Base-by-base conservation (phyloP, 1,140 invertebrate genomes). In the Grapholita molesta region DNA sequence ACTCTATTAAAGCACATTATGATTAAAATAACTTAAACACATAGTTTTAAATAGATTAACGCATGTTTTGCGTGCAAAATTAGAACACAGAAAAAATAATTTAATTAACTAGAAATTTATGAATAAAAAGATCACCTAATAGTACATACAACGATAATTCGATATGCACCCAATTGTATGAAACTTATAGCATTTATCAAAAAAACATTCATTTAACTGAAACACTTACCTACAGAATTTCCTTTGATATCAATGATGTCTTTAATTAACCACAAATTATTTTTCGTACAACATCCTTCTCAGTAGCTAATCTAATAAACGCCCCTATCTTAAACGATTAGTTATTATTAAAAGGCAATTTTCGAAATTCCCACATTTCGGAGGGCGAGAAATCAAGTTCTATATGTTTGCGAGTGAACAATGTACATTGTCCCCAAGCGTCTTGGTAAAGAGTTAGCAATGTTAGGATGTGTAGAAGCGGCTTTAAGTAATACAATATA, bases 401-500 rank as follows among this genome's bases (percentile, higher is more conserved):
- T 74, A 80, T 73, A n/a, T 70, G 69, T 67, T 73, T 11, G 67
- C 68, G 70, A 80, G 83, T 84, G 69, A 82, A 89, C 84, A 86
- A 84, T 79, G 69, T 64, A 84, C 80, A 82, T 83, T 77, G 75
- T 78, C 83, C 87, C 85, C 78, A 83, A 64, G 77, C 78, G 81
- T 89, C 86, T 88, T 87, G 67, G 76, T 67, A 21, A 69, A 77
- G 78, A 77, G 12, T 73, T n/a, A n/a, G n/a, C n/a, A n/a, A n/a
- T n/a, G n/a, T n/a, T 73, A 64, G 11, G 18, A 77, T n/a, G 8
- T 55, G 2, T 69, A 53, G 78, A 72, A 79, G 35, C 0, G 48
- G 72, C 25, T 65, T 79, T n/a, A 38, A 38, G n/a, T 35, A 8
- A 12, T 35, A 11, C 7, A n/a, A n/a, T n/a, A n/a, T n/a, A n/a